Evolutionary conservation across 2,113 vertebrate genomes (phyloP), one percentile per base, ranked within the genome.

Genomic region (Coracopsis vasa): DNA sequence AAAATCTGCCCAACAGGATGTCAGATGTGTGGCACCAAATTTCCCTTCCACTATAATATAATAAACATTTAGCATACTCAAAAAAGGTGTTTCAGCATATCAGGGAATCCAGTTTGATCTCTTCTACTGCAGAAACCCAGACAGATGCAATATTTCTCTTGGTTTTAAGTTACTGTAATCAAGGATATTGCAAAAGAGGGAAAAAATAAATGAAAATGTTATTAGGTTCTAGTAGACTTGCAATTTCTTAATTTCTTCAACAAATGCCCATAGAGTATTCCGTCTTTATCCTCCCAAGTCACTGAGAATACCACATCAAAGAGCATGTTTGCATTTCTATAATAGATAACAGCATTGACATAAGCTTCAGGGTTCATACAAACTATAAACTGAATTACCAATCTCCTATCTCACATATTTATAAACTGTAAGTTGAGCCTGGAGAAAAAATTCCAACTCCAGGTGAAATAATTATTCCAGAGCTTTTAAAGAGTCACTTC

Each of bases 291-390:
- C 97, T 97, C 97, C 94, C 92, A 96, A 95, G 96, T 98, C 96
- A 97, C 97, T 90, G 85, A 97, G 97, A 98, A 97, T 96, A 97
- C 97, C 97, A 98, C 98, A 98, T 98, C 98, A 98, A 98, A 98
- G 98, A 98, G 97, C 86, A 91, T 90, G 98, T 97, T 96, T 97
- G 97, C 98, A 97, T 98, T 98, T 97, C 94, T 96, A 81, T 96
- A 95, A 97, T 96, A 98, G 98, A 98, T 98, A 98, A 98, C 97
- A 96, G 97, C 97, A 94, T 94, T 96, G 97, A 98, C 96, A 97
- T 91, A 95, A 97, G 97, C 98, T 98, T 93, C 97, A 87, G 98
- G 98, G 97, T 97, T 98, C 96, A 97, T 95, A 93, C 95, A 94
- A 96, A 96, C 97, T 95, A 96, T 97, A 96, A 97, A 98, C 97